Evolutionary conservation across 2,113 vertebrate genomes (phyloP), one percentile per base, ranked within the genome.

Genomic region (Leiothrix lutea): DNA sequence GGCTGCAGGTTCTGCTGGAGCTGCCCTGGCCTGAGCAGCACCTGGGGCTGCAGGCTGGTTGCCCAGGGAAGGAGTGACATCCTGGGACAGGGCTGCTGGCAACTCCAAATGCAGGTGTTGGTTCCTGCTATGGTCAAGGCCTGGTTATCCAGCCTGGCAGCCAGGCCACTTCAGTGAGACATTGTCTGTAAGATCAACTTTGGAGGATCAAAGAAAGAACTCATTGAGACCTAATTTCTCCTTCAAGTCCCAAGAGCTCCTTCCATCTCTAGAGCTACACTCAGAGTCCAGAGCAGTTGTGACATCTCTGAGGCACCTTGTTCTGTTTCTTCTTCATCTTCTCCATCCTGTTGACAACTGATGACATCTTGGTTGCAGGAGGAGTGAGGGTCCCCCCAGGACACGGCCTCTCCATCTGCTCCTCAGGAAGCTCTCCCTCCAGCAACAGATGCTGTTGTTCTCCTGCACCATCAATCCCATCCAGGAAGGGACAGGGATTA

Each of bases 401-500:
- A 73, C 62, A 48, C 0, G 0, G 54, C 28, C 3, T 35, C 19
- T 42, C 67, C 42, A 29, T 71, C 90, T 69, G 66, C 40, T 62
- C 36, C 12, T 36, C 36, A 73, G 62, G 70, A 90, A 94, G 81
- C 66, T 93, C 45, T 80, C 22, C 45, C 48, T 88, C 45, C 82
- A 90, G 66, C 42, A 72, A 77, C 95, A 95, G 92, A 75, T 96
- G 94, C 82, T 95, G 85, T 60, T 95, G 65, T 82, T 45, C 45
- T 71, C 61, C 60, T 45, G 79, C 15, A n/a, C 28, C 8, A 5
- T 31, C 70, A 85, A 57, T 82, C 92, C 79, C 67, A 57, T 79
- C 88, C 61, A 88, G 79, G 60, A 91, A 93, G 28, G n/a, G 36
- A 53, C 10, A 4, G 51, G 86, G 90, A 95, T 96, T 95, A 93